phyloP scores from a whole-genome alignment of 2,888 invertebrate species.

The Endomychus coccineus region DNA sequence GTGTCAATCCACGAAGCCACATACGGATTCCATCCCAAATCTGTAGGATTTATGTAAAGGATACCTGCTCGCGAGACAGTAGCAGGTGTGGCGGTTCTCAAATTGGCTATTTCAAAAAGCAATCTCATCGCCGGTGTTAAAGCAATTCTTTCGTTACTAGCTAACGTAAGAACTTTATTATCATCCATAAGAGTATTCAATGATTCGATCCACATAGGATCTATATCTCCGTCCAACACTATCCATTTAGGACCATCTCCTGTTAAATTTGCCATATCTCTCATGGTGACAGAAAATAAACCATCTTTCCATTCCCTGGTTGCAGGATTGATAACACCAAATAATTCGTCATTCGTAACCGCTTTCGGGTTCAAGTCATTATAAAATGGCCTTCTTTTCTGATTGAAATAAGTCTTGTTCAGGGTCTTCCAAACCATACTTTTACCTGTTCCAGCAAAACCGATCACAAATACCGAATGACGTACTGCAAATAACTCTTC shows the following conservation, averaged over 20 bases:
- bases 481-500: constrained; percentile 89
- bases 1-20: constrained; percentile 85
- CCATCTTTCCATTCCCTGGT: constrained; percentile 91
- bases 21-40: constrained; percentile 91
- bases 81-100: constrained; percentile 89
- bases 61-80: constrained; percentile 94
- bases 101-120: constrained; percentile 83
- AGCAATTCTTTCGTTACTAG: constrained; percentile 91
- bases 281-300: constrained; percentile 84
- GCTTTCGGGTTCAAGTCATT: constrained; percentile 94
- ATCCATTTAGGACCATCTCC: constrained; percentile 87
- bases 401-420: constrained; percentile 71
- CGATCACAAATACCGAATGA: constrained; percentile 70
- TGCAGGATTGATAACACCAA: constrained; percentile 88
- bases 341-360: constrained; percentile 90
- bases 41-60: constrained; percentile 87
- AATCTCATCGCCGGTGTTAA: constrained; percentile 82
- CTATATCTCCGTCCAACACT: constrained; percentile 91
- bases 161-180: constrained; percentile 88
- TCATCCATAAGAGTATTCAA: constrained; percentile 96
- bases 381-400: constrained; percentile 73
- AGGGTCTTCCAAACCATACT: constrained; percentile 89
- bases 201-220: constrained; percentile 98
- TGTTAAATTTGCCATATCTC: constrained; percentile 84
- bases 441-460: constrained; percentile 86